Evolutionary conservation across 2,888 invertebrate species (phyloP).

Genomic region (Eupithecia pulchellata): DNA sequence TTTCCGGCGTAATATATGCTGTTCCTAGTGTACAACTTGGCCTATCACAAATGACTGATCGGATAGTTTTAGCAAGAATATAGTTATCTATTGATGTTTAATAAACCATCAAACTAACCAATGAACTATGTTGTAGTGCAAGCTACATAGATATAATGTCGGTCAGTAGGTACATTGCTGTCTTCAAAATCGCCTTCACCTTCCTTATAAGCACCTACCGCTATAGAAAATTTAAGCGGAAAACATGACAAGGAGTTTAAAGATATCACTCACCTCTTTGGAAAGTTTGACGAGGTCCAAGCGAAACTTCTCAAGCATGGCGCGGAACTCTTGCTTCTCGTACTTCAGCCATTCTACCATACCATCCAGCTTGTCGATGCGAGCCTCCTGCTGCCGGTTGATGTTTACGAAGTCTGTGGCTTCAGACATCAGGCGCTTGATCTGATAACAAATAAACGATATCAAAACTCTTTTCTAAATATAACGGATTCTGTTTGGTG

Average conservation of each 20-base stretch:
- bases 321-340: conserved; percentile 66
- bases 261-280: conserved; percentile 76
- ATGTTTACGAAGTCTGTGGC: conserved; percentile 63
- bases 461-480: not conserved
- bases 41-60: no score
- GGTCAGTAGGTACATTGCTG: no score
- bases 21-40: no score
- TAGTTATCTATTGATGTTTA: no score
- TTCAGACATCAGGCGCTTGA: conserved; percentile 70
- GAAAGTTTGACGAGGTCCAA: conserved; percentile 73
- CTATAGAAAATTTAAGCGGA: not conserved
- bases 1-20: no score
- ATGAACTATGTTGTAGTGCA: no score
- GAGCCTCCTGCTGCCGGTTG: conserved; percentile 67
- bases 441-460: conserved; percentile 54
- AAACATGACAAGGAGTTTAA: not conserved
- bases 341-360: conserved; percentile 68
- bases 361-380: conserved; percentile 69
- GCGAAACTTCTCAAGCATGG: conserved; percentile 66
- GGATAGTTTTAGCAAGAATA: no score
- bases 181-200: no score
- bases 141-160: no score
- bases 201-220: not conserved
- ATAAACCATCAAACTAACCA: no score
- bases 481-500: not conserved